phyloP scores from a whole-genome alignment of 1,140 invertebrate species.

The Chrysomallon squamiferum region DNA sequence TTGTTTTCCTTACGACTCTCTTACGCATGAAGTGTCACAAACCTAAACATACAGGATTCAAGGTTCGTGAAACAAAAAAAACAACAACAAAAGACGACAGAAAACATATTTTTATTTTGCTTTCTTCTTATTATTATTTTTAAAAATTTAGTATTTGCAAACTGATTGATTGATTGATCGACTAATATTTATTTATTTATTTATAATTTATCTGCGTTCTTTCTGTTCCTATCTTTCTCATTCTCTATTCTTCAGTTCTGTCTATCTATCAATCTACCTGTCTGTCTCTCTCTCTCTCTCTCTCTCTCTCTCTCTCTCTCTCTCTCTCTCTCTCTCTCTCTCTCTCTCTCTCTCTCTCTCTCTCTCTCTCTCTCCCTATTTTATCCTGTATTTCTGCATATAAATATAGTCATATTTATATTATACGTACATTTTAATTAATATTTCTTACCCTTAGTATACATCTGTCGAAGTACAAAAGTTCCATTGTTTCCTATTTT shows the following conservation, averaged over 20 bases:
- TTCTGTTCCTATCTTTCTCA: no score
- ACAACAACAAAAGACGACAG: background rate
- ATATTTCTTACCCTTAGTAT: background rate
- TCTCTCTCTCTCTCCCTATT: no score
- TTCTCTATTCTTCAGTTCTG: no score
- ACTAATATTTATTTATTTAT: no score
- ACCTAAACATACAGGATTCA: slow-evolving; percentile 7
- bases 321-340: no score
- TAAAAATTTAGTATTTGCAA: background rate
- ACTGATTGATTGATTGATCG: no score
- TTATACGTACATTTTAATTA: background rate
- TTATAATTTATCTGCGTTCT: background rate
- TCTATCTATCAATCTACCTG: no score
- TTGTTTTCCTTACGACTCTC: slow-evolving; percentile 1
- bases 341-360: no score
- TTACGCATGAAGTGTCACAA: background rate
- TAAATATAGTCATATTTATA: no score
- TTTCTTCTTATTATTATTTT: background rate
- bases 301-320: no score
- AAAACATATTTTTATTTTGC: background rate
- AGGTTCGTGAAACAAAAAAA: background rate
- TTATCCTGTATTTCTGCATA: background rate
- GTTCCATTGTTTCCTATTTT: background rate
- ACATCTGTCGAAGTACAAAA: no score
- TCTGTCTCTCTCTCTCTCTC: no score